A percentile compares a stretch with the other conserved stretches of the same genome.
Conservation (phyloP, 2,797 vertebrate species). For the Morus bassanus region DNA sequence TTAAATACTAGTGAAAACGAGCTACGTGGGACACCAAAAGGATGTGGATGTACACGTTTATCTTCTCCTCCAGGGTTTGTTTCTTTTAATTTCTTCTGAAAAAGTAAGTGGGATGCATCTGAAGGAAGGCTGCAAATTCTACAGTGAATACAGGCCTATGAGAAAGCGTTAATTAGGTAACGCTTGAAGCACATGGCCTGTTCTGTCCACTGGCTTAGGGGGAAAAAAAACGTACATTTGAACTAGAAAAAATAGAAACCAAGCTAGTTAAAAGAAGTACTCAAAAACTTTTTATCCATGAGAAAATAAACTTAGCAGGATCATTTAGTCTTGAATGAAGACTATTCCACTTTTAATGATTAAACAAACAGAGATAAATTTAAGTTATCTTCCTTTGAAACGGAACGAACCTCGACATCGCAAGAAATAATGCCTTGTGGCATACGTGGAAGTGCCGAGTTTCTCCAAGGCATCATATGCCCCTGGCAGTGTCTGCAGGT, state of each 20-base stretch:
- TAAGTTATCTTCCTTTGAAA: background rate
- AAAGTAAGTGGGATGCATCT: background rate
- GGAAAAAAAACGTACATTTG: background rate
- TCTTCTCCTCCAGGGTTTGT: background rate
- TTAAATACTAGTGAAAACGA: background rate
- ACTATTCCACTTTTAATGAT: background rate
- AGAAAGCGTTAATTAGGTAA: background rate
- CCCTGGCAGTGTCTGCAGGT: no score
- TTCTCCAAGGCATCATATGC: background rate
- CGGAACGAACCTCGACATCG: background rate
- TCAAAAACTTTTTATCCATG: background rate
- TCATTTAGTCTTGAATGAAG: background rate
- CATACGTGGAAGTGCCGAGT: fast-evolving
- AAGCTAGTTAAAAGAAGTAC: background rate
- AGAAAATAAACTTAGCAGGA: background rate
- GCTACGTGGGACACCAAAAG: background rate
- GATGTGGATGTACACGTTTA: background rate
- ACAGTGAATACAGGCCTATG: no score
- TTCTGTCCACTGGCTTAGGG: background rate
- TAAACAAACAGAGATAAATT: background rate
- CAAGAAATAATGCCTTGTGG: no score
- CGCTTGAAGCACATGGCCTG: background rate
- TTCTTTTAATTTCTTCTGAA: background rate
- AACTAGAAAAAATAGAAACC: background rate
- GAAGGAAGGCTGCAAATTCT: background rate